Evolutionary conservation across 2,797 vertebrate species (phyloP), one percentile per base, ranked within the genome.

Genomic region (Sebastes glaucus): DNA sequence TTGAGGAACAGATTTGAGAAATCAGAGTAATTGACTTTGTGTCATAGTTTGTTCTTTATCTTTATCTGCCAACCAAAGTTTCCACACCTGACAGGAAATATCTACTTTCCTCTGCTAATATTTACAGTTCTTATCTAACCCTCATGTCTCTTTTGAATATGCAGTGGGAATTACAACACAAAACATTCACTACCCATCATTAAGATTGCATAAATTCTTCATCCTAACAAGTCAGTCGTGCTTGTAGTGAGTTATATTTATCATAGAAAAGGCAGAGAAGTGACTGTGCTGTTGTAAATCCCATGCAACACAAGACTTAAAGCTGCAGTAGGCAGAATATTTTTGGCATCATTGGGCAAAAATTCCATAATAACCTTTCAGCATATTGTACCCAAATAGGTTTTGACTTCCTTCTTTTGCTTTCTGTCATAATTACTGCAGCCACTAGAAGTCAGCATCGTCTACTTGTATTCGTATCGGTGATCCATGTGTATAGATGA

Each of bases 11-110:
- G 33, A 35, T 66, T 71, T 11, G n/a, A 67, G 38, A 60, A 81
- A 74, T 76, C 35, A 27, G 27, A 78, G 13, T 67, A 72, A 71
- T 27, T 73, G n/a, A 72, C 46, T 84, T 75, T 30, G 55, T 66
- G 63, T 16, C 20, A 62, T 7, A 32, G 27, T 72, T 81, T 69
- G 68, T 77, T 83, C 14, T 74, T 13, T 13, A 35, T 28, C 16
- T 7, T 6, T 11, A 16, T 62, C 23, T 85, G 56, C 49, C 64
- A 60, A 71, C 25, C 66, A 68, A 62, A 79, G 69, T 57, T 16
- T 6, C 22, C 25, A 65, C 23, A 70, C 78, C 27, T 42, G 61
- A 53, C 28, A 35, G 25, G 14, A 66, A 23, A 62, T 23, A 33
- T 11, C 35, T 33, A 1, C 46, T 20, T 25, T 23, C 35, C 2